Conservation (phyloP, 2,888 invertebrate species). For the Dyspetes luteomarginatus region DNA sequence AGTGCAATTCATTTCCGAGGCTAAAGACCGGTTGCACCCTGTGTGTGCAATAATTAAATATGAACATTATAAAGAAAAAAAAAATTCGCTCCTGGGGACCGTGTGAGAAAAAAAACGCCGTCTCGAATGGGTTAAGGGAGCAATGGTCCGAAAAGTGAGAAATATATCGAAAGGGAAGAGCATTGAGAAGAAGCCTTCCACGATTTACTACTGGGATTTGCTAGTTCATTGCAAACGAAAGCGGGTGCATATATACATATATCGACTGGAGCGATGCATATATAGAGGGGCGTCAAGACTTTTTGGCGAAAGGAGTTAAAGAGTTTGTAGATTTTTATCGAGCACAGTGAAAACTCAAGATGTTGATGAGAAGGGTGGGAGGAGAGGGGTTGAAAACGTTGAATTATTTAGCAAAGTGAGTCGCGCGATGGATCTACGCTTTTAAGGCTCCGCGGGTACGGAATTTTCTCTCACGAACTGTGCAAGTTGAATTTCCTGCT, state of each 20-base stretch:
- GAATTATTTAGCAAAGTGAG: constrained; percentile 64
- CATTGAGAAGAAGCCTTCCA: constrained; percentile 31
- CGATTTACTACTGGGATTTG: constrained; percentile 43
- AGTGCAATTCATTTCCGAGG: too few species aligned
- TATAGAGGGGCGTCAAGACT: constrained; percentile 16
- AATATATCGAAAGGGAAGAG: not conserved
- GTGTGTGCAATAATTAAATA: too few species aligned
- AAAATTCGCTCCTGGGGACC: too few species aligned
- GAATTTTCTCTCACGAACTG: constrained; percentile 46
- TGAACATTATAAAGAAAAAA: too few species aligned
- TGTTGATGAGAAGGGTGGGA: constrained; percentile 2
- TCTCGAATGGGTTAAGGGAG: too few species aligned
- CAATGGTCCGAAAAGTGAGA: constrained; percentile 15
- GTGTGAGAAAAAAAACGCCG: too few species aligned
- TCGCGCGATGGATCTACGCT: constrained; percentile 48
- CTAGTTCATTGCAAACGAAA: constrained; percentile 48
- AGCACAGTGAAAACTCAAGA: constrained; percentile 34
- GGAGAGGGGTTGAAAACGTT: constrained; percentile 37
- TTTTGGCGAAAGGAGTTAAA: constrained; percentile 40
- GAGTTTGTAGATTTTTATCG: constrained; percentile 60
- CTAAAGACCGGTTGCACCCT: too few species aligned
- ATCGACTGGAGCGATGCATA: too few species aligned
- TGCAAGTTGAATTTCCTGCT: constrained; percentile 34
- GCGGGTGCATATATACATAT: constrained; percentile 2
- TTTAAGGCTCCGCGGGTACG: constrained; percentile 43